These are phyloP conservation scores for Diplodus puntazzo DNA, from an alignment of 2,797 vertebrate genomes.

Conservation along the genomic window DNA sequence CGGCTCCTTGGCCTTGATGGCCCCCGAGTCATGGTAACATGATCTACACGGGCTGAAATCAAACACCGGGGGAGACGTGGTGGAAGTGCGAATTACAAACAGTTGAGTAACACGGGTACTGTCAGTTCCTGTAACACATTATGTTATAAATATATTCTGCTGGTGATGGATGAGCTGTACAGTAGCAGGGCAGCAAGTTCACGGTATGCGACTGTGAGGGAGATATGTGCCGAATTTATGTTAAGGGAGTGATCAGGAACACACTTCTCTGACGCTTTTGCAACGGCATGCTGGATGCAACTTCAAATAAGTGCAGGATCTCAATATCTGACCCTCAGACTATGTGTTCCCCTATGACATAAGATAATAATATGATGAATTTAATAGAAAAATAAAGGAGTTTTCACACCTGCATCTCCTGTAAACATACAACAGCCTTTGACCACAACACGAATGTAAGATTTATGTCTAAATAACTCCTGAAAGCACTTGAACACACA, in stretches of 20 bases:
- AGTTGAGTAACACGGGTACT: conserved; percentile 45
- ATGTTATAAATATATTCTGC: conserved; percentile 52
- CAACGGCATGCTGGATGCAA: not conserved
- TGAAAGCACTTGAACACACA: not conserved
- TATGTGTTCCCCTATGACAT: not conserved
- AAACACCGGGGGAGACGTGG: conserved; percentile 61
- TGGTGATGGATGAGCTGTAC: conserved; percentile 35
- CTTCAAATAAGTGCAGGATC: conserved; percentile 5
- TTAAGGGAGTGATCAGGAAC: not conserved
- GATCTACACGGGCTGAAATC: conserved; percentile 69
- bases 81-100: conserved; percentile 50
- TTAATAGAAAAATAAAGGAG: not conserved
- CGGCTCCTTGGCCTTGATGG: conserved; percentile 56
- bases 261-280: not conserved
- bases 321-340: not conserved
- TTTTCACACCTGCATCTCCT: not conserved
- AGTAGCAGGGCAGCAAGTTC: conserved; percentile 21
- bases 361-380: not conserved
- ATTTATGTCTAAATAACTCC: not conserved
- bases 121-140: conserved; percentile 48
- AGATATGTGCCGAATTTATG: not conserved
- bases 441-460: not conserved
- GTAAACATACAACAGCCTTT: conserved; percentile 29
- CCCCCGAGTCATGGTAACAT: conserved; percentile 53
- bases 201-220: not conserved